These are phyloP conservation scores for Sebastes miniatus DNA, from an alignment of 2,797 vertebrate genomes.

Conservation along the genomic window DNA sequence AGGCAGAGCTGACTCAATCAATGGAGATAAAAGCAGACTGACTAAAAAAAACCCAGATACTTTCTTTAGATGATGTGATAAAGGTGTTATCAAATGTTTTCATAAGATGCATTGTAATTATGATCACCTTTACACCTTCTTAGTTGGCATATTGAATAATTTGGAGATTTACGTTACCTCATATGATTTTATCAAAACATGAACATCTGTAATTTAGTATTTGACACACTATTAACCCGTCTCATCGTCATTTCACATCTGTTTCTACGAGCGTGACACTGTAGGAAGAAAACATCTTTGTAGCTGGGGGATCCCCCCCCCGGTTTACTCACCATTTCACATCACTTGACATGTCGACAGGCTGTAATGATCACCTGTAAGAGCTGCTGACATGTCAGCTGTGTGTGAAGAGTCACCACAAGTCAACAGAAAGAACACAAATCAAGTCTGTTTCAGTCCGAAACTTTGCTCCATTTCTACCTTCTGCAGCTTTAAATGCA, in stretches of 20 bases:
- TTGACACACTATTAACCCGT: background rate
- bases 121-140: background rate
- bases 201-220: background rate
- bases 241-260: background rate
- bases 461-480: no score
- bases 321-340: background rate
- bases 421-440: background rate
- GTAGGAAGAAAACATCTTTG: background rate
- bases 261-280: background rate
- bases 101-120: background rate
- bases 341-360: background rate
- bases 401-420: background rate
- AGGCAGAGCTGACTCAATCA: conserved; percentile 6
- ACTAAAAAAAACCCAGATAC: background rate
- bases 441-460: background rate
- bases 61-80: no score
- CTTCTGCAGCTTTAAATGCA: no score
- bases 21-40: background rate
- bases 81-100: background rate
- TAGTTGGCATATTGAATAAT: background rate
- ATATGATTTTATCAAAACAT: background rate
- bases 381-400: background rate
- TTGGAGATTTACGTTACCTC: background rate
- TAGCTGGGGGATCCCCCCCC: background rate
- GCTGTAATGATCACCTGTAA: background rate